Conservation (phyloP, 1,140 invertebrate species). For the Sminthurides bifidus region DNA sequence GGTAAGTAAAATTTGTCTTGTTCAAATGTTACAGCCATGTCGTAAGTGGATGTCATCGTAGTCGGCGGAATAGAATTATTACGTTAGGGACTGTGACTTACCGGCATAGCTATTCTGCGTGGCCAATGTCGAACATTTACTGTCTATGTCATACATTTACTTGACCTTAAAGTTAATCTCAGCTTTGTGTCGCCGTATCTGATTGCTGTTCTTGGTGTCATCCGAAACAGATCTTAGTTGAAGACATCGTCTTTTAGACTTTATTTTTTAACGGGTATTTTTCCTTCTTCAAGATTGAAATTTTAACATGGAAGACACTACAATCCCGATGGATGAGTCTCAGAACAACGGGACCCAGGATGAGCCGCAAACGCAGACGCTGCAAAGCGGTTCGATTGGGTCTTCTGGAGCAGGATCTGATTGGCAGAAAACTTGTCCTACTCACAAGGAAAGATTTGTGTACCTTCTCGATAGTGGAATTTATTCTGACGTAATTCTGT, state of each 20-base stretch:
- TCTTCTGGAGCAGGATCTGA: neutral
- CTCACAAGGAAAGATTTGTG: constrained; percentile 2
- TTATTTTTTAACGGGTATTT: neutral
- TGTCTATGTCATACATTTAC: no score
- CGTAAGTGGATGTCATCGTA: no score
- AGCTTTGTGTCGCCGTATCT: no score
- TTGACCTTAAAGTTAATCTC: no score
- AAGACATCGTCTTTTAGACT: neutral
- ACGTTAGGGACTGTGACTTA: no score
- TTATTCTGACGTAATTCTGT: constrained; percentile 1
- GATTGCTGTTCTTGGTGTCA: no score
- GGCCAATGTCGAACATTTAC: no score
- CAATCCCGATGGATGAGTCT: neutral
- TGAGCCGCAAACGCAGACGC: neutral
- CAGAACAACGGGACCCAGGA: neutral
- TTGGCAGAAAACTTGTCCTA: constrained; percentile 5
- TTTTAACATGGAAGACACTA: neutral
- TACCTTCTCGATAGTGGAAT: constrained; percentile 7
- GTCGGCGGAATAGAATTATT: no score
- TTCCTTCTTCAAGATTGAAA: no score
- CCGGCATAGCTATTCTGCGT: no score
- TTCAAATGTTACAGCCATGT: no score
- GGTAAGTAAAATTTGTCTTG: no score
- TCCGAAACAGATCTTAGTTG: neutral
- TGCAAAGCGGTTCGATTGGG: neutral